Evolutionary conservation across 2,113 vertebrate genomes (phyloP).

Genomic region (Alaudala cheleensis): DNA sequence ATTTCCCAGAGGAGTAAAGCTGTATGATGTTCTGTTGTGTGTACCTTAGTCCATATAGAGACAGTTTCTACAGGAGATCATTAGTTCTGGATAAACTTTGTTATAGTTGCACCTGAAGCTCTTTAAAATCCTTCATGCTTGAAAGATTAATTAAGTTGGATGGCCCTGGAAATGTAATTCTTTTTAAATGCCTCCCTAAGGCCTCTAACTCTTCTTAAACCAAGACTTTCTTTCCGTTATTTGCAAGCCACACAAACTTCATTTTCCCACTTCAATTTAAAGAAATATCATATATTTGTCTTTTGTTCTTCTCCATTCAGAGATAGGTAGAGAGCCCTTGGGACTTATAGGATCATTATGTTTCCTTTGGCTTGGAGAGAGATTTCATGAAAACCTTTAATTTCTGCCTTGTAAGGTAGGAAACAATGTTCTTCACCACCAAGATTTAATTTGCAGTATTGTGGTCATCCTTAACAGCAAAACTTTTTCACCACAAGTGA

Average conservation of each 20-base stretch:
- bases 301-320: conserved; percentile 13
- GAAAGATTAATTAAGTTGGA: conserved; percentile 26
- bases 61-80: background rate
- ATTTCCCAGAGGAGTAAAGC: background rate
- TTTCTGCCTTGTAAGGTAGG: conserved; percentile 3
- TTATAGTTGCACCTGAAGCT: conserved; percentile 18
- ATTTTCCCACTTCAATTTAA: conserved; percentile 8
- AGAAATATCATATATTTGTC: conserved; percentile 22
- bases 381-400: conserved; percentile 36
- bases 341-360: background rate
- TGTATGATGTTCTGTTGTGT: background rate
- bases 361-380: background rate
- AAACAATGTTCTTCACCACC: background rate
- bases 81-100: conserved; percentile 26
- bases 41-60: background rate
- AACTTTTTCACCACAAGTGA: background rate
- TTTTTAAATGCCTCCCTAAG: background rate
- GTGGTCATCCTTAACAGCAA: conserved; percentile 17
- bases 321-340: background rate
- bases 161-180: background rate
- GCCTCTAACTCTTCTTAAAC: background rate
- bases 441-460: conserved; percentile 49
- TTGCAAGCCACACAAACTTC: conserved; percentile 18
- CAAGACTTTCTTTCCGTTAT: conserved; percentile 8
- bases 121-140: background rate